A percentile compares a stretch with the other conserved stretches of the same genome.
Conservation (phyloP, 2,888 invertebrate species). For the Phaonia tiefii region DNA sequence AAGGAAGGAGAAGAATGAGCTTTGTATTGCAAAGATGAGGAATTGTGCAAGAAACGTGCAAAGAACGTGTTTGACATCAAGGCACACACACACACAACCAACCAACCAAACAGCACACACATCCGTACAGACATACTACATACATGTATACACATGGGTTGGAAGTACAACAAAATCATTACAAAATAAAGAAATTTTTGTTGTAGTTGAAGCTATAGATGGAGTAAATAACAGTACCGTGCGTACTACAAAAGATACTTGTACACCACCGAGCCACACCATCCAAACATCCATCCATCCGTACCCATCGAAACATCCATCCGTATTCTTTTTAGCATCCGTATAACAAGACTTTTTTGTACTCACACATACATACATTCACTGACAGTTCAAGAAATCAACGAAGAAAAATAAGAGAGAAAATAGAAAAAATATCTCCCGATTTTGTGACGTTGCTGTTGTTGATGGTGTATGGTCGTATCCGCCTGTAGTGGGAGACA, state of each 20-base stretch:
- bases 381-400: not conserved
- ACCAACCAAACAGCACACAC: slow-evolving; percentile 40
- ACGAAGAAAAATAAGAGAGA: slow-evolving; percentile 20
- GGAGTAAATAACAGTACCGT: slow-evolving; percentile 76
- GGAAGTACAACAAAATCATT: too few species aligned
- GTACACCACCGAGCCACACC: slow-evolving; percentile 12
- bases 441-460: slow-evolving; percentile 11
- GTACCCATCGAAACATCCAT: not conserved
- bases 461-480: not conserved
- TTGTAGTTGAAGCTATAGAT: slow-evolving; percentile 39
- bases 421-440: slow-evolving; percentile 29
- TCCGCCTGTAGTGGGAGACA: slow-evolving; percentile 41
- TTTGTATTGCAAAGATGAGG: slow-evolving; percentile 12
- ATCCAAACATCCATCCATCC: slow-evolving; percentile 2
- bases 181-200: slow-evolving; percentile 36
- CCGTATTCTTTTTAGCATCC: slow-evolving; percentile 2
- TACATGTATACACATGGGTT: too few species aligned
- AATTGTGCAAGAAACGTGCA: slow-evolving; percentile 67
- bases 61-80: slow-evolving; percentile 67
- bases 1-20: too few species aligned
- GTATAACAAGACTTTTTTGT: slow-evolving; percentile 9
- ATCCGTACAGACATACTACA: too few species aligned
- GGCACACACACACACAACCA: slow-evolving; percentile 15
- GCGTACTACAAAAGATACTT: slow-evolving; percentile 70
- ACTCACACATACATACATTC: not conserved